Conservation (phyloP, 2,888 invertebrate genomes). For the Heterodera filipjevi region DNA sequence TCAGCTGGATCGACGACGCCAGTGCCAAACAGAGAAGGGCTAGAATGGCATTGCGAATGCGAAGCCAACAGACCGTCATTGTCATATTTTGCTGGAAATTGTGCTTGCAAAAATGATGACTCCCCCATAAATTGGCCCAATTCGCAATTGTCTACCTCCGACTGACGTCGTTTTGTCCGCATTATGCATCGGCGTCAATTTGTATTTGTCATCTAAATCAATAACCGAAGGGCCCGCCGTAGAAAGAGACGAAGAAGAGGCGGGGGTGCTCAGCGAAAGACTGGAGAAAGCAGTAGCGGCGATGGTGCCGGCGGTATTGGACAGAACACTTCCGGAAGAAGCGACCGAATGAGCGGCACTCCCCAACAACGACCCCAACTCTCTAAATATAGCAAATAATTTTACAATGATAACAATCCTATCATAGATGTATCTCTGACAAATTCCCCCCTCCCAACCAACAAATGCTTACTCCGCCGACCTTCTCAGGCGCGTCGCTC, state of each 20-base stretch:
- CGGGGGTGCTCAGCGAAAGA: conserved; percentile 29
- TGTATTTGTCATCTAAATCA: neutral
- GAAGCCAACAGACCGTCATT: conserved; percentile 1
- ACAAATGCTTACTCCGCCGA: neutral
- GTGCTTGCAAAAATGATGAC: no score
- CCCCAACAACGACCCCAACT: conserved; percentile 21
- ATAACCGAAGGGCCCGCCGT: neutral
- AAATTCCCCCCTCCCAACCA: neutral
- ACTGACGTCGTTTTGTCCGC: neutral
- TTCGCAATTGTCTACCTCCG: neutral
- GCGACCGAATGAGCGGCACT: conserved; percentile 25
- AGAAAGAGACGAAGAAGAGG: neutral
- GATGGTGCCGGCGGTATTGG: conserved; percentile 1
- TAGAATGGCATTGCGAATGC: conserved; percentile 20
- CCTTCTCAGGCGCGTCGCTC: neutral
- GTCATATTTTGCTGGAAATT: neutral
- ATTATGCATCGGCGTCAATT: conserved; percentile 1
- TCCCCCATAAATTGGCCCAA: no score
- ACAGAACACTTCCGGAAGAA: conserved; percentile 11
- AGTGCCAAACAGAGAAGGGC: conserved; percentile 13
- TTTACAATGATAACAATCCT: no score
- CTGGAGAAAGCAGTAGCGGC: conserved; percentile 31
- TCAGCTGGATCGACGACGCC: neutral
- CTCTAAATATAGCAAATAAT: conserved; percentile 21
- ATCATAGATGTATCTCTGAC: neutral